These are phyloP conservation scores for Columba janthina DNA, from an alignment of 2,113 vertebrate genomes.

Conservation along the genomic window DNA sequence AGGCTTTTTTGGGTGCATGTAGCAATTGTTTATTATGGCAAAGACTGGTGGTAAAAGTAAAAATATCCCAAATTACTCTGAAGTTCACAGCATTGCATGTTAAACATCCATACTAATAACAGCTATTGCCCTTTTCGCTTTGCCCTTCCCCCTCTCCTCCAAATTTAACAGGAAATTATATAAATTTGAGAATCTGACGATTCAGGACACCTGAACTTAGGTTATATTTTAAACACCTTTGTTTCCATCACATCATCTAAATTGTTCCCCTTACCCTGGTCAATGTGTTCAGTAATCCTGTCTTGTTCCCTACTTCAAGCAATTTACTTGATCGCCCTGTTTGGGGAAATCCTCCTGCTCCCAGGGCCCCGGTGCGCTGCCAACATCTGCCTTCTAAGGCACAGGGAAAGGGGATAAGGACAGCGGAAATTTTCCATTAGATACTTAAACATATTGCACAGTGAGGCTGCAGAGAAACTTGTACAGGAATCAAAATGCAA, in stretches of 20 bases:
- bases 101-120: not conserved
- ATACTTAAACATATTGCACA: not conserved
- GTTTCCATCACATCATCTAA: not conserved
- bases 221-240: not conserved
- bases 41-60: not conserved
- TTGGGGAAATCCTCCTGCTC: not conserved
- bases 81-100: not conserved
- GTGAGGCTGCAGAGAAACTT: not conserved
- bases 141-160: not conserved
- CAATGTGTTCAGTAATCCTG: not conserved
- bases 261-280: not conserved
- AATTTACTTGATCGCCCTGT: not conserved
- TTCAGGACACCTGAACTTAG: not conserved
- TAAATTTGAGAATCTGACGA: not conserved
- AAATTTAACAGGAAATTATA: not conserved
- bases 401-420: not conserved
- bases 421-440: not conserved
- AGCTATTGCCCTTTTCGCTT: not conserved
- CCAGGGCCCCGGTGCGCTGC: fast-evolving
- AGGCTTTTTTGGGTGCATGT: not conserved
- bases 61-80: not conserved
- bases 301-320: not conserved
- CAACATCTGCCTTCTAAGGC: not conserved
- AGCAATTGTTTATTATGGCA: not conserved
- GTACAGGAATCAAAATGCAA: not conserved